These are phyloP conservation scores for Cheilosia urbana DNA, from an alignment of 2,888 invertebrate species.

Conservation along the genomic window DNA sequence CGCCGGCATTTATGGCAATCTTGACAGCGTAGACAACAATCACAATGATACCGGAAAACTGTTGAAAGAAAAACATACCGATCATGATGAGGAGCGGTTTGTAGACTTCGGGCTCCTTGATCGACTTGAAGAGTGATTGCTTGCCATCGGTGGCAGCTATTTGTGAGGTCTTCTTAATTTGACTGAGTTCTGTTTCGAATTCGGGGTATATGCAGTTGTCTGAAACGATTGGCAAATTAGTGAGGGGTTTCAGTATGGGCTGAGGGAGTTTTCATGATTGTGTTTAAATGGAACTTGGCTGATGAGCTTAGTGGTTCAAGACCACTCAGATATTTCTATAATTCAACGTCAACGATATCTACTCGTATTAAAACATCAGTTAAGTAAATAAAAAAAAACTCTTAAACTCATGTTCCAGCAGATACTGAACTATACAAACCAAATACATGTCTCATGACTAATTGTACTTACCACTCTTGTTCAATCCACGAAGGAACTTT, in stretches of 20 bases:
- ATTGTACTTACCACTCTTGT: slow-evolving; percentile 80
- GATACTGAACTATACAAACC: too few species aligned
- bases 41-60: slow-evolving; percentile 89
- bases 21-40: slow-evolving; percentile 89
- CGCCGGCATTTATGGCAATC: slow-evolving; percentile 87
- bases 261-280: neutral
- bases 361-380: too few species aligned
- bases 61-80: slow-evolving; percentile 87
- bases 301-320: too few species aligned
- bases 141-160: slow-evolving; percentile 78
- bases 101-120: slow-evolving; percentile 82
- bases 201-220: slow-evolving; percentile 79
- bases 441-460: too few species aligned
- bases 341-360: too few species aligned
- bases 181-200: slow-evolving; percentile 81
- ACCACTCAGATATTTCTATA: too few species aligned
- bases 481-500: slow-evolving; percentile 86
- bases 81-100: slow-evolving; percentile 85
- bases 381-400: too few species aligned
- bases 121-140: slow-evolving; percentile 78
- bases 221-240: slow-evolving; percentile 17
- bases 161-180: slow-evolving; percentile 80
- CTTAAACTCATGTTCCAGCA: too few species aligned
- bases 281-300: too few species aligned
- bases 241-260: neutral